Conservation (phyloP, 2,888 invertebrate species). For the Anoplius nigerrimus region DNA sequence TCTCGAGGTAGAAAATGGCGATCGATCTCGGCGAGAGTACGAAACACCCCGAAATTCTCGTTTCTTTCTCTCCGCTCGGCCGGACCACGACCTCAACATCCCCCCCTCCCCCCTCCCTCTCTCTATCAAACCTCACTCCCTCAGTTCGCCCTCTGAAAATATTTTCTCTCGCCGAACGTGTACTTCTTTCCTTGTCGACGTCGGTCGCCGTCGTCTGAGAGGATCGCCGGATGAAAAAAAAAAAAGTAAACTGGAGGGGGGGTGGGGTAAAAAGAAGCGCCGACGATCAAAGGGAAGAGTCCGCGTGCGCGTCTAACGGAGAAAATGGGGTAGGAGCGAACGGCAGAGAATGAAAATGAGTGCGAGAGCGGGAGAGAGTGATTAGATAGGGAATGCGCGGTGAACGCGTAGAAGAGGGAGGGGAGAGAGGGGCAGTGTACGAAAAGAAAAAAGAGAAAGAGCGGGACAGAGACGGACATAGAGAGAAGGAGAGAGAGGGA, state of each 20-base stretch:
- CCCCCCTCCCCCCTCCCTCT: background rate
- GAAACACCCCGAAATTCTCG: background rate
- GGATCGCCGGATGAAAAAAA: background rate
- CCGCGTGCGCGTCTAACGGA: too few relatives aligned
- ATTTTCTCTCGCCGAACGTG: too few relatives aligned
- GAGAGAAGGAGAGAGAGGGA: constrained; percentile 15
- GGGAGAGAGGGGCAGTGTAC: background rate
- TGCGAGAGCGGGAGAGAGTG: too few relatives aligned
- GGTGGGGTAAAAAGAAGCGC: too few relatives aligned
- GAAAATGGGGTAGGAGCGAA: too few relatives aligned
- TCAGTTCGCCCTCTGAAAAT: too few relatives aligned
- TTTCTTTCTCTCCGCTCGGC: constrained; percentile 10
- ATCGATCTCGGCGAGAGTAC: background rate
- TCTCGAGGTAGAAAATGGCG: background rate
- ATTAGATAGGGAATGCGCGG: too few relatives aligned
- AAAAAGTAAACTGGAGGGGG: background rate
- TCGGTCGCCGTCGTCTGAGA: background rate
- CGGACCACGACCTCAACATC: background rate
- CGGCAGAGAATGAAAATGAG: too few relatives aligned
- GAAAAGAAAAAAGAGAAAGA: background rate
- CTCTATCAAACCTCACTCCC: too few relatives aligned
- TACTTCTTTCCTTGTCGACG: background rate
- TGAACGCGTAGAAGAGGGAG: background rate
- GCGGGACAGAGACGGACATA: background rate
- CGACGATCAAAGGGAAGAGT: too few relatives aligned